Percentiles rank a stretch among this genome's conserved stretches.
Conservation (phyloP, 1,140 invertebrate genomes). For the Paraescarpia echinospica region DNA sequence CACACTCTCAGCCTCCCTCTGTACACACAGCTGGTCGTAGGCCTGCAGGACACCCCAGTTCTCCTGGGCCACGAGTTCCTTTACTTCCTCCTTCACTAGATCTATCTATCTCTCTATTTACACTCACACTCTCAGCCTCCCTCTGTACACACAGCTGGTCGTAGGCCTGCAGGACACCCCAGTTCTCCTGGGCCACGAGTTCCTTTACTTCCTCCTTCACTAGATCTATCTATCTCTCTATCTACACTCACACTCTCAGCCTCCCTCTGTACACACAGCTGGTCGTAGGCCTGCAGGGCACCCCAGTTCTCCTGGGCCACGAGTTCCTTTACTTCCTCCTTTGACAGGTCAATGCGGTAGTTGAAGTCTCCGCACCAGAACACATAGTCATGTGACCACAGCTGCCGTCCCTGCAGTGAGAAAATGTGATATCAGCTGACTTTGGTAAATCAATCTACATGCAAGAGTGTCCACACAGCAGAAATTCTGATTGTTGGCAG, state of each 20-base stretch:
- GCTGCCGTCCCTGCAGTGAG: conserved; percentile 69
- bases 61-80: too few species aligned
- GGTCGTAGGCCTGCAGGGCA: conserved; percentile 82
- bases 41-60: conserved; percentile 79
- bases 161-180: conserved; percentile 74
- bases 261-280: conserved; percentile 70
- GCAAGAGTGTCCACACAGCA: not conserved
- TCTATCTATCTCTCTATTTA: too few species aligned
- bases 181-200: conserved; percentile 76
- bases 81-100: too few species aligned
- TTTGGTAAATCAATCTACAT: not conserved
- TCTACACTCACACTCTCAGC: conserved; percentile 55
- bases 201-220: conserved; percentile 94
- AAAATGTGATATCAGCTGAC: not conserved
- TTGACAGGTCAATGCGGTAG: conserved; percentile 94
- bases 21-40: conserved; percentile 83
- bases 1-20: conserved; percentile 59
- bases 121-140: conserved; percentile 56
- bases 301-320: conserved; percentile 78
- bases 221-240: too few species aligned
- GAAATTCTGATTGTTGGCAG: not conserved
- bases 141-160: conserved; percentile 82
- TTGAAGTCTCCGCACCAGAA: conserved; percentile 99
- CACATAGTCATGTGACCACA: conserved; percentile 95
- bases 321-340: conserved; percentile 88